Evolutionary conservation across 1,140 invertebrate genomes (phyloP), one percentile per base, ranked within the genome.

Genomic region (Luehdorfia chinensis): DNA sequence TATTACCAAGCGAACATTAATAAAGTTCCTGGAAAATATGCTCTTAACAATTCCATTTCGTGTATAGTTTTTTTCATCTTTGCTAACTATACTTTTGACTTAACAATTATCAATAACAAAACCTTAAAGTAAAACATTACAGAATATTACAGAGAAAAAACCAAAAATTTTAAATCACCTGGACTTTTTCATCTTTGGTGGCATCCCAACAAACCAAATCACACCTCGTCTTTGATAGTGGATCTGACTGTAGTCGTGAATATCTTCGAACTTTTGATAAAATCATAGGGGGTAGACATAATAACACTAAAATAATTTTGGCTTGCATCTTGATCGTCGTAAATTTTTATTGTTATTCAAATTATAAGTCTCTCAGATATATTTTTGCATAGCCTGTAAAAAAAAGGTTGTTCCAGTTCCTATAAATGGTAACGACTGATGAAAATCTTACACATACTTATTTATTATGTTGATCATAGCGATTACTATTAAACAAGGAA

Each of bases 201-300:
- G 62, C 67, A n/a, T 84, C 80, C 15, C 68, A 52, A 33, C 80
- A 84, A 44, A 75, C 67, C 9, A 84, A 55, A 54, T 84, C 80
- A 52, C 80, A 84, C 45, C 80, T 66, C 2, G 76, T 72, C 47
- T 78, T 84, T 1, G 78, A 78, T 30, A 84, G 37, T 0, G 75
- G 55, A 32, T 80, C 72, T 2, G 63, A 56, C 47, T 81, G 72
- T 13, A 68, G 46, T 28, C 70, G 73, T n/a, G 70, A 67, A 36
- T 63, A 68, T 48, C 66, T 69, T 37, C 63, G 57, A 2, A 60
- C 55, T 45, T 65, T 76, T 2, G 68, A 56, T 3, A 64, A 31
- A 4, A 64, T 60, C 11, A 57, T 44, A 0, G 64, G 61, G 21
- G 56, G 39, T 39, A 64, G 50, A n/a, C 50, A 55, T 36, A 77